Evolutionary conservation across 2,113 vertebrate genomes (phyloP), one percentile per base, ranked within the genome.

Genomic region (Nothoprocta pentlandii): DNA sequence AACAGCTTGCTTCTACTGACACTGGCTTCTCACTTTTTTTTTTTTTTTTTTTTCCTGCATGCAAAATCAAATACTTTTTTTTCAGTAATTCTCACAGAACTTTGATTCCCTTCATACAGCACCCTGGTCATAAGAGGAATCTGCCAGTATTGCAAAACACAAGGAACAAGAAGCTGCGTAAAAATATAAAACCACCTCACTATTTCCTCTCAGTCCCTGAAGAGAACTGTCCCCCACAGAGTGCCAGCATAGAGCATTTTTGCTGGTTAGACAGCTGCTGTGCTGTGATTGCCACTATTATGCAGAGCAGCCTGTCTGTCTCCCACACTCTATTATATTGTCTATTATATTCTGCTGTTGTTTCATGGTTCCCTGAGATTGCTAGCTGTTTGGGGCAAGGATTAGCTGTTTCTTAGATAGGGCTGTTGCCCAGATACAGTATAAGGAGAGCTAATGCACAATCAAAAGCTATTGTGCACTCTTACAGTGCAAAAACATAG

Each of bases 381-480:
- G 32, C 12, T 58, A 17, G 30, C 41, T 87, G 1, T 62, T 12
- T 76, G 41, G 49, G 34, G 15, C n/a, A 75, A 69, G 36, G 28
- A 91, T 68, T 39, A 54, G 17, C 25, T 82, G 49, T 2, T 11
- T 87, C 75, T 76, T 30, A 67, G 17, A 26, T 17, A 51, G 20
- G 11, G 3, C 4, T 74, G 15, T 91, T 92, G 41, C 53, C 23
- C 77, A 23, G 44, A 67, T 81, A 30, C 61, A 9, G 34, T 39
- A 5, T 30, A 47, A 76, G 30, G 63, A 53, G 34, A 51, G 6
- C 12, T 58, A 46, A 10, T 30, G 6, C 28, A 62, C 22, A 83
- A 15, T 0, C 0, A 85, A 62, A 25, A 63, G 5, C 22, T 69
- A 0, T 8, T 61, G 15, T 42, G 22, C 0, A 1, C 7, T 51